Evolutionary conservation across 2,888 invertebrate genomes (phyloP).

Genomic region (Lithophane semibrunnea): DNA sequence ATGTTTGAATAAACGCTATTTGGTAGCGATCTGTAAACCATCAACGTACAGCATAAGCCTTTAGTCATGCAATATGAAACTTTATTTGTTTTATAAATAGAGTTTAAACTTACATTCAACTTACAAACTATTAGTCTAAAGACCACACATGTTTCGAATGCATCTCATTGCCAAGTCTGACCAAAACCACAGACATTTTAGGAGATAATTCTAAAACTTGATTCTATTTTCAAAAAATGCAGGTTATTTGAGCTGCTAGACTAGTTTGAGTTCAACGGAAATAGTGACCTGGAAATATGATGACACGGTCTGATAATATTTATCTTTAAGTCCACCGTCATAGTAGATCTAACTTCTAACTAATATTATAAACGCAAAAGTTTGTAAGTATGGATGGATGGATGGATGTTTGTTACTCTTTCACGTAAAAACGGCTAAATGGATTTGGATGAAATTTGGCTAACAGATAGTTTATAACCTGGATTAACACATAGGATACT

Average conservation of each 20-base stretch:
- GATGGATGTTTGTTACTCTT: too few relatives aligned
- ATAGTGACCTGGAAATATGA: not conserved
- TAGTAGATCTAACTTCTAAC: too few relatives aligned
- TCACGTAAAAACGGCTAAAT: too few relatives aligned
- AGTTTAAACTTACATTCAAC: not conserved
- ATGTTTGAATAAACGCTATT: conserved; percentile 34
- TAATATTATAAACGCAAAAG: too few relatives aligned
- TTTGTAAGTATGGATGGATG: too few relatives aligned
- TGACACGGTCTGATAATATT: not conserved
- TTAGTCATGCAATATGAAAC: not conserved
- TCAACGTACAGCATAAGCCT: not conserved
- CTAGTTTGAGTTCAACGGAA: not conserved
- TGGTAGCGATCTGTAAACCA: conserved; percentile 21
- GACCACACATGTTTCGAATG: conserved; percentile 18
- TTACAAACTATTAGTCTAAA: not conserved
- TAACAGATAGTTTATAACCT: too few relatives aligned
- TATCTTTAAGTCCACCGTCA: too few relatives aligned
- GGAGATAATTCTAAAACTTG: not conserved
- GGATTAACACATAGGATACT: too few relatives aligned
- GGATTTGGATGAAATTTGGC: too few relatives aligned
- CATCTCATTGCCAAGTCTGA: conserved; percentile 2
- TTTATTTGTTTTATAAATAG: not conserved
- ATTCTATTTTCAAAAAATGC: not conserved
- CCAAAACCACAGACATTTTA: not conserved
- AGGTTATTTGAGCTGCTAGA: not conserved